A percentile compares a stretch with the other conserved stretches of the same genome.
Evolutionary conservation across 1,140 invertebrate species (phyloP).

Genomic region (Ruditapes philippinarum): DNA sequence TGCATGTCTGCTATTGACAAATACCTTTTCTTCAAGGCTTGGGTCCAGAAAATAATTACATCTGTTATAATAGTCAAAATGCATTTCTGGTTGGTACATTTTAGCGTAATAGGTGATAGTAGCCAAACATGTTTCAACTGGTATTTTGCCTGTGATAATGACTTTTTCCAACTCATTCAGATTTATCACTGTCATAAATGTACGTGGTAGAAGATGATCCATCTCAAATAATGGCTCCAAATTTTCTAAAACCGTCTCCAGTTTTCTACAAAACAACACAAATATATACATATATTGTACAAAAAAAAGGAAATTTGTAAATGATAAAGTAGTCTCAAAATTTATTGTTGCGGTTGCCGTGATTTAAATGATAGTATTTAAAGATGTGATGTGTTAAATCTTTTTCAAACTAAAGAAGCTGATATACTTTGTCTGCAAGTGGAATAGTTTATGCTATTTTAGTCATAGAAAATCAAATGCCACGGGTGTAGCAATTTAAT

Average conservation of each 20-base stretch:
- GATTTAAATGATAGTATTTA: no score
- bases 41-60: background rate
- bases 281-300: no score
- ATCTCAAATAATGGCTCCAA: constrained; percentile 19
- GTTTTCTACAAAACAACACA: background rate
- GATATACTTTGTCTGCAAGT: no score
- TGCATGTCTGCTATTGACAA: no score
- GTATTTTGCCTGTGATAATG: background rate
- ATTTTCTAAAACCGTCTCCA: background rate
- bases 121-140: constrained; percentile 2
- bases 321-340: no score
- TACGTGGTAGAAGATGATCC: constrained; percentile 13
- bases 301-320: no score
- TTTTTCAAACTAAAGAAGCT: no score
- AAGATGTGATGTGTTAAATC: no score
- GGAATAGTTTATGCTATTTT: no score
- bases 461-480: no score
- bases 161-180: background rate
- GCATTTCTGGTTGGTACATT: background rate
- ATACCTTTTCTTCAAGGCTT: background rate
- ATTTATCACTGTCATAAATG: constrained; percentile 15
- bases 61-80: background rate
- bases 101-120: constrained; percentile 14
- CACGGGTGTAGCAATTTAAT: no score
- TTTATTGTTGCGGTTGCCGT: no score